Evolutionary conservation across 2,113 vertebrate species (phyloP), one percentile per base, ranked within the genome.

Genomic region (Thryonomys swinderianus): DNA sequence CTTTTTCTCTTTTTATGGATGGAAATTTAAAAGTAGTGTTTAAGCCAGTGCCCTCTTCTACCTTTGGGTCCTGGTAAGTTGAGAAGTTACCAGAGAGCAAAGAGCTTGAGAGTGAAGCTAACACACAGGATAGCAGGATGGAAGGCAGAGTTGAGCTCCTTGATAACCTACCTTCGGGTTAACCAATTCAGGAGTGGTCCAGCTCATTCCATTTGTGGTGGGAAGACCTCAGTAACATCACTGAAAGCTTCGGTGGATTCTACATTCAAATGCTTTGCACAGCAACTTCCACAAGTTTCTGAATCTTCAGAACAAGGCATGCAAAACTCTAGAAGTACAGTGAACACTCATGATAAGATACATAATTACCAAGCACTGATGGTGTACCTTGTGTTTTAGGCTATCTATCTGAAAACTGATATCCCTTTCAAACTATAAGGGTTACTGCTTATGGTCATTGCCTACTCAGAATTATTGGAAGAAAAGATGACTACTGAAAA

Each of bases 401-500:
- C 27, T 45, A 30, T 55, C 62, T 73, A 62, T 55, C 62, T 73
- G 71, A 88, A 74, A 7, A 85, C 48, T 27, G 61, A 71, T 34
- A 20, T n/a, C 40, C 51, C 13, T 62, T 91, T 3, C 42, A 3
- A 55, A 83, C 59, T 6, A 53, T 48, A 53, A 91, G 53, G 71
- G 53, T 51, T 78, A 34, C 48, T 78, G 74, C 30, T 16, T 34
- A 8, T 53, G 48, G 74, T 34, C 8, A 53, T 78, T 53, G 74
- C 23, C 55, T 51, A 14, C 18, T 25, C 42, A 88, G 45, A 91
- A 57, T 83, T 71, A 40, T 48, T 84, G 16, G 78, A 79, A 69
- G 67, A 61, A 88, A 61, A 88, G 64, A 45, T 69, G 53, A 71
- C 45, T 16, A 82, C 5, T 94, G 51, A 79, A 96, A 88, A 88